phyloP scores from a whole-genome alignment of 2,113 vertebrate genomes.

The Nothobranchius furzeri region DNA sequence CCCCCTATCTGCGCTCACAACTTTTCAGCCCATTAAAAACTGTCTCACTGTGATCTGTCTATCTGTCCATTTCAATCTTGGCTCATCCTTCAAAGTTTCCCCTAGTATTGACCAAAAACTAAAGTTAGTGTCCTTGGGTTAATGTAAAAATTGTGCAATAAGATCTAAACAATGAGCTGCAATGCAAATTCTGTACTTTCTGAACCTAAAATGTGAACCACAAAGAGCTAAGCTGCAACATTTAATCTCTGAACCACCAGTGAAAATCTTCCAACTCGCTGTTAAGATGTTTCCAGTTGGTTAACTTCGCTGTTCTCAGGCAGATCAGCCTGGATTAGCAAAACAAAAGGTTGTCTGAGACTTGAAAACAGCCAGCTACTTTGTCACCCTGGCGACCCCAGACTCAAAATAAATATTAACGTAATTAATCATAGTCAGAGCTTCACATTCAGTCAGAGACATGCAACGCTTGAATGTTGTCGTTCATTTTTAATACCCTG shows the following conservation, averaged over 20 bases:
- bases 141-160: neutral
- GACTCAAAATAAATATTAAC: slow-evolving; percentile 78
- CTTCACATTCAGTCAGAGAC: slow-evolving; percentile 66
- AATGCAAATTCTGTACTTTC: slow-evolving; percentile 1
- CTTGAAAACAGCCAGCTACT: slow-evolving; percentile 68
- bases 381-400: slow-evolving; percentile 66
- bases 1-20: neutral
- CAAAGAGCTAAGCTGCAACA: slow-evolving; percentile 23
- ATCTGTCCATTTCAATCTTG: slow-evolving; percentile 48
- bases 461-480: slow-evolving; percentile 54
- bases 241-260: slow-evolving; percentile 21
- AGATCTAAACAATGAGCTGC: neutral
- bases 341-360: slow-evolving; percentile 51
- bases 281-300: slow-evolving; percentile 48
- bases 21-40: slow-evolving; percentile 59
- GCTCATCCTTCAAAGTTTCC: neutral
- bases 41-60: slow-evolving; percentile 62
- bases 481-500: slow-evolving; percentile 37
- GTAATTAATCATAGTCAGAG: slow-evolving; percentile 77
- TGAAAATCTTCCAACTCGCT: slow-evolving; percentile 37
- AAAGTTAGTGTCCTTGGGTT: neutral
- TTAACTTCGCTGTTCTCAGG: slow-evolving; percentile 29
- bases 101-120: neutral
- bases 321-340: slow-evolving; percentile 54
- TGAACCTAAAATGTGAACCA: slow-evolving; percentile 17